Evolutionary conservation across 2,797 vertebrate species (phyloP), one percentile per base, ranked within the genome.

Genomic region (Anabas testudineus): DNA sequence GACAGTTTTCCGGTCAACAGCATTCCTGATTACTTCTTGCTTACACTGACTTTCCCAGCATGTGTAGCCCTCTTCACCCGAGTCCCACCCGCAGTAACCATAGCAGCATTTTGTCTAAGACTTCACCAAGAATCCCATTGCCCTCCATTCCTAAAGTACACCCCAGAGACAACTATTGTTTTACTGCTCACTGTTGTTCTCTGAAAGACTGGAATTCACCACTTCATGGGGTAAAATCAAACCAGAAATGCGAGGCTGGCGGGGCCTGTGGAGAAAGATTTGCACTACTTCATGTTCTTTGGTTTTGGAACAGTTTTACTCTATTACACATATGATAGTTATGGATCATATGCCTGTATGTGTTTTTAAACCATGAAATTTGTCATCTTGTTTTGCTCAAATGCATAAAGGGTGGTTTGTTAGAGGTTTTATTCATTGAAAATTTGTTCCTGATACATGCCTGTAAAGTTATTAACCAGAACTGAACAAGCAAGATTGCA

Each of bases 221-320:
- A 24, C 87, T 87, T 92, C 74, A 60, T 72, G 67, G 55, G 66
- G 56, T 74, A 90, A 92, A 93, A 93, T 88, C 85, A 88, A 91
- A 91, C 87, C 91, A 92, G 89, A 92, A 37, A 28, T 41, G 49
- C 49, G 24, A 19, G 8, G 24, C 19, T 62, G 36, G 49, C 62
- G 28, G 22, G 76, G 73, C 43, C 21, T n/a, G 47, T 10, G 52
- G 10, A 22, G 19, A 47, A 69, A 67, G 28, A 55, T 56, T 80
- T 65, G 30, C 28, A 54, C 53, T 58, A 52, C 66, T 53, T 45
- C 34, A 62, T 32, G 54, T 61, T 16, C 21, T 78, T 67, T 67
- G 64, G 47, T 67, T 75, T 73, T 79, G 62, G 47, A 79, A 65
- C 57, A 42, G 54, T 45, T 74, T 19, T 24, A 68, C 41, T 74